Percentiles rank a stretch among this genome's conserved stretches.
These are phyloP conservation scores for Jordanella pulchra DNA, from an alignment of 2,797 vertebrate genomes.

Conservation along the genomic window DNA sequence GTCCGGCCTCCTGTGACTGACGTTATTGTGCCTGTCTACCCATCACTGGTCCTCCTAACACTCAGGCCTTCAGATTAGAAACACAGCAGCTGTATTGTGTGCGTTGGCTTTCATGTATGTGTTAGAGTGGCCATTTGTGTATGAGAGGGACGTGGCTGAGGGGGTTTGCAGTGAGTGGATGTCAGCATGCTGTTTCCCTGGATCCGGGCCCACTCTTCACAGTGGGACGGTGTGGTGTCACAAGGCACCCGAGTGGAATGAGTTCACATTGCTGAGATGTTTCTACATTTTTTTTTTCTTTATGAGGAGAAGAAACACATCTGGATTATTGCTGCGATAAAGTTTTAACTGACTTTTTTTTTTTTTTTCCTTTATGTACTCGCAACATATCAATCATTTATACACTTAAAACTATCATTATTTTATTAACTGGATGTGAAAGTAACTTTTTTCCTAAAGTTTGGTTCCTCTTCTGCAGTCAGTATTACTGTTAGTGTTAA, in stretches of 20 bases:
- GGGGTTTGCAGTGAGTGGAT: slow-evolving; percentile 49
- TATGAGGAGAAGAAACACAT: slow-evolving; percentile 31
- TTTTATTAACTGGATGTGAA: background rate
- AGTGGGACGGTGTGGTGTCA: slow-evolving; percentile 58
- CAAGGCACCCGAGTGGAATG: slow-evolving; percentile 51
- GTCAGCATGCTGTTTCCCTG: slow-evolving; percentile 55
- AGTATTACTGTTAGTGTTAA: slow-evolving; percentile 1
- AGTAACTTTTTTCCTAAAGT: background rate
- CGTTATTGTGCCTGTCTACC: slow-evolving; percentile 72
- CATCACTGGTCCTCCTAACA: slow-evolving; percentile 70
- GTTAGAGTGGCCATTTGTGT: slow-evolving; percentile 47
- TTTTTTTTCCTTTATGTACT: background rate
- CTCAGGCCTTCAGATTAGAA: slow-evolving; percentile 73
- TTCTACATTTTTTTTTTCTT: slow-evolving; percentile 42
- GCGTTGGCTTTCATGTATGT: slow-evolving; percentile 20
- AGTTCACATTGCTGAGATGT: slow-evolving; percentile 62
- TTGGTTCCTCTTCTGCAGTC: background rate
- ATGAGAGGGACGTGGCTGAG: slow-evolving; percentile 28
- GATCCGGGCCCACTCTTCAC: slow-evolving; percentile 55
- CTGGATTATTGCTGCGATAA: slow-evolving; percentile 14
- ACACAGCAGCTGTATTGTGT: slow-evolving; percentile 82
- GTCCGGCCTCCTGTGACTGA: slow-evolving; percentile 72
- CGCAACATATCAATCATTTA: background rate
- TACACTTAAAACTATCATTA: background rate
- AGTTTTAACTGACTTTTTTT: slow-evolving; percentile 3